These are phyloP conservation scores for Anoplius nigerrimus DNA, from an alignment of 2,888 invertebrate species.

Conservation along the genomic window DNA sequence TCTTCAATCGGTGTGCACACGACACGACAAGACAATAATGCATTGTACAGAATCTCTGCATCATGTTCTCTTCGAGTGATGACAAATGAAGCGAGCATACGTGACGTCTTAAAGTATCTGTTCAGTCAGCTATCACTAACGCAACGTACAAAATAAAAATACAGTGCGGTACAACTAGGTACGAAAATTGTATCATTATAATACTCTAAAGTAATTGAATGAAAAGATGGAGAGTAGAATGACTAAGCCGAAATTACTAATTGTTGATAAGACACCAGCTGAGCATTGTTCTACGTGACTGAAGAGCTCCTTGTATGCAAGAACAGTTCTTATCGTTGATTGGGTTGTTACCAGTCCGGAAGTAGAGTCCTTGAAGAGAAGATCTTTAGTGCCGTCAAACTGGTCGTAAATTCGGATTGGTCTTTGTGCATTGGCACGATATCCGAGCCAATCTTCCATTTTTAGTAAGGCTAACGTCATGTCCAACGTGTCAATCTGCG, in stretches of 20 bases:
- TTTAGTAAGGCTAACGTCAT: constrained; percentile 73
- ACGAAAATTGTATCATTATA: no score
- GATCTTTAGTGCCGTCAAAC: constrained; percentile 77
- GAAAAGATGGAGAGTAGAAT: not conserved
- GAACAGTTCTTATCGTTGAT: constrained; percentile 73
- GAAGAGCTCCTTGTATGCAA: constrained; percentile 79
- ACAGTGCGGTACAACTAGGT: no score
- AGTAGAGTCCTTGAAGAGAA: constrained; percentile 81
- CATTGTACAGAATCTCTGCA: no score
- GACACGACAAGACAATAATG: no score
- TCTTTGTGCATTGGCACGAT: constrained; percentile 68
- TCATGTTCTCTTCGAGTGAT: no score
- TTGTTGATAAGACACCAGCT: not conserved
- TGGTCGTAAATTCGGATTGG: constrained; percentile 78
- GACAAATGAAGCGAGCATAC: no score
- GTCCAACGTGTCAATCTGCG: constrained; percentile 47
- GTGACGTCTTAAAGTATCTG: no score
- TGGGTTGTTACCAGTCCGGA: constrained; percentile 77
- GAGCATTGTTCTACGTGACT: constrained; percentile 71
- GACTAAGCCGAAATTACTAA: not conserved
- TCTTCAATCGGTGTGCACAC: no score
- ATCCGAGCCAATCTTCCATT: constrained; percentile 77
- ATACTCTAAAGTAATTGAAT: no score
- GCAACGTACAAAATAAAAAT: no score
- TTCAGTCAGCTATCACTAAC: no score